Percentiles rank a stretch among this genome's conserved stretches.
Evolutionary conservation across 2,113 vertebrate genomes (phyloP).

Genomic region (Eudorcas thomsonii): DNA sequence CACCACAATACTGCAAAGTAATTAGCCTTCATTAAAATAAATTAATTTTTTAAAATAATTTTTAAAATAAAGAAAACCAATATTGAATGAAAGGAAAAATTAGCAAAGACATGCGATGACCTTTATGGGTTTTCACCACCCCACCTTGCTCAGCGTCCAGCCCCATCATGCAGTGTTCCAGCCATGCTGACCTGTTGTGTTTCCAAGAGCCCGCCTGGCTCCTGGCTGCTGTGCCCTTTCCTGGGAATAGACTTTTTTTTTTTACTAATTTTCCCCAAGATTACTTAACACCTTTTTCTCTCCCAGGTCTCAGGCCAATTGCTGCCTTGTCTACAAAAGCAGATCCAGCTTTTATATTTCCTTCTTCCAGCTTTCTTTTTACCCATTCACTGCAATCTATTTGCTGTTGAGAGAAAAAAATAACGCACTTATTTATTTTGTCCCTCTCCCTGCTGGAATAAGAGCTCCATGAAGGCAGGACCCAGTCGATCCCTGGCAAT

Average conservation of each 20-base stretch:
- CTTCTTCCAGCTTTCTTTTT: background rate
- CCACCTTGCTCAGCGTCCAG: background rate
- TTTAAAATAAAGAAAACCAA: background rate
- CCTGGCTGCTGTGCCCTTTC: background rate
- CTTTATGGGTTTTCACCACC: background rate
- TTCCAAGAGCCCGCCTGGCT: background rate
- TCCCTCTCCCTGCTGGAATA: background rate
- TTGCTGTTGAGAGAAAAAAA: background rate
- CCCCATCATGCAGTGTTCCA: background rate
- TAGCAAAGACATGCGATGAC: background rate
- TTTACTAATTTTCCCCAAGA: too few species aligned
- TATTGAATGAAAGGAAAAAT: background rate
- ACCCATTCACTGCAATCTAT: background rate
- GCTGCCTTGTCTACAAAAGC: background rate
- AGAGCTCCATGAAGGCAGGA: background rate
- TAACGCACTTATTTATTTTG: background rate
- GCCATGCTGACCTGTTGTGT: background rate
- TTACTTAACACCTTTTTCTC: background rate
- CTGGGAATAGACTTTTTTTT: background rate
- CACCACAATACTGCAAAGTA: background rate
- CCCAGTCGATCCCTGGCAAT: background rate
- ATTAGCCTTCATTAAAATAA: background rate
- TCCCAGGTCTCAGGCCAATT: background rate
- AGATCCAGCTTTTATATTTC: background rate
- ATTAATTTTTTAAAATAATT: background rate